Evolutionary conservation across 2,113 vertebrate species (phyloP).

Genomic region (Heteronetta atricapilla): DNA sequence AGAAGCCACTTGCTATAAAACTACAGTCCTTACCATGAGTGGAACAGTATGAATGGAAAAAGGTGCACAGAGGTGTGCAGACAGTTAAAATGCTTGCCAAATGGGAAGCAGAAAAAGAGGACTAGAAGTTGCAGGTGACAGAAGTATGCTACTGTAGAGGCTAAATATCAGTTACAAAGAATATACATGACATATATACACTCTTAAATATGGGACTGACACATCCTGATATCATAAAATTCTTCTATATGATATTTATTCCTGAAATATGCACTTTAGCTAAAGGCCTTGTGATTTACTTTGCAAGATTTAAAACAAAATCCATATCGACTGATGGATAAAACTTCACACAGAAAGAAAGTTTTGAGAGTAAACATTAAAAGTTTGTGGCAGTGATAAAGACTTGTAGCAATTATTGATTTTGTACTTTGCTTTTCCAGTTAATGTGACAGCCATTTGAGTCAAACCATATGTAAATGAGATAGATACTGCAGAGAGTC

Average conservation of each 20-base stretch:
- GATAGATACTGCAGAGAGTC: not conserved
- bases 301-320: constrained; percentile 30
- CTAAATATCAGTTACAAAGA: not conserved
- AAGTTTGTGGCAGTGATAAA: constrained; percentile 26
- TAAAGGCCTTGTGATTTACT: not conserved
- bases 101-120: not conserved
- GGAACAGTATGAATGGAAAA: not conserved
- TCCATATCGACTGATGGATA: not conserved
- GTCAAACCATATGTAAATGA: not conserved
- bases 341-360: not conserved
- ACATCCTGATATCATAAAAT: not conserved
- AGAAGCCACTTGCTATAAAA: not conserved
- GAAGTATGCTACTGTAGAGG: not conserved
- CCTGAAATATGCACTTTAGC: not conserved
- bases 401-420: not conserved
- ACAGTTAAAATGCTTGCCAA: not conserved
- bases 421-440: constrained; percentile 12
- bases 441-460: constrained; percentile 23
- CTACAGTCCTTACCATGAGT: not conserved
- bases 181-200: not conserved
- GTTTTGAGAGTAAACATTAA: constrained; percentile 24
- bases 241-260: not conserved
- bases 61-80: not conserved
- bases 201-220: not conserved
- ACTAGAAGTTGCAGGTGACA: not conserved